These are phyloP conservation scores for Epirrita christyi DNA, from an alignment of 2,888 invertebrate species.

Conservation along the genomic window DNA sequence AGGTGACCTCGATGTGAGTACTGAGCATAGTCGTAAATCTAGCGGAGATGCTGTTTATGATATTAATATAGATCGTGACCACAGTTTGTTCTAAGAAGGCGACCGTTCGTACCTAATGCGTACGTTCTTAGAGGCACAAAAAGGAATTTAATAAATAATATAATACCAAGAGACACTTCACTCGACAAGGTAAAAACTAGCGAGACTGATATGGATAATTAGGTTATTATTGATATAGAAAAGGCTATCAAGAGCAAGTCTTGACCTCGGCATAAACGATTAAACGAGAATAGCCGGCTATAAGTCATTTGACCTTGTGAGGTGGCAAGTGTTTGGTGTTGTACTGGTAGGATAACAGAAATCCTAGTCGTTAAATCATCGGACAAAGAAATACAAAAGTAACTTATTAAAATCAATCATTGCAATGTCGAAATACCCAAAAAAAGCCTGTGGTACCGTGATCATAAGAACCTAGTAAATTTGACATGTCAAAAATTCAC, in stretches of 20 bases:
- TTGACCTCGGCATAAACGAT: slow-evolving; percentile 53
- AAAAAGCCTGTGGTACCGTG: too few species aligned
- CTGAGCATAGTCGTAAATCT: slow-evolving; percentile 57
- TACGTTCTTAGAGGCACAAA: slow-evolving; percentile 4
- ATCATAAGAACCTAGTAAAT: too few species aligned
- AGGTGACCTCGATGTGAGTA: slow-evolving; percentile 67
- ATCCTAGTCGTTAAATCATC: slow-evolving; percentile 1
- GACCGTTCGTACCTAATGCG: too few species aligned
- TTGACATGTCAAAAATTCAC: too few species aligned
- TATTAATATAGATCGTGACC: slow-evolving; percentile 32
- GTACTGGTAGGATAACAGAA: slow-evolving; percentile 30
- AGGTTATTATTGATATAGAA: slow-evolving; percentile 48
- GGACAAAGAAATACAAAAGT: too few species aligned
- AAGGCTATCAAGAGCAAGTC: slow-evolving; percentile 58
- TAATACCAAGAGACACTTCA: not conserved
- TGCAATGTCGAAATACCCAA: too few species aligned
- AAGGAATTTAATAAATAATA: slow-evolving; percentile 16
- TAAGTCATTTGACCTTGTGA: slow-evolving; percentile 49
- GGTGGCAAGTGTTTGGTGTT: slow-evolving; percentile 6
- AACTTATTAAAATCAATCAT: too few species aligned
- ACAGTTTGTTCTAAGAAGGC: slow-evolving; percentile 22
- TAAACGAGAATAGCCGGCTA: slow-evolving; percentile 38
- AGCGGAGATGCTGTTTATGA: slow-evolving; percentile 40
- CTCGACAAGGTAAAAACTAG: slow-evolving; percentile 18
- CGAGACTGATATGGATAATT: slow-evolving; percentile 40